Evolutionary conservation across 1,140 invertebrate genomes (phyloP).

Genomic region (Laodelphax striatellus): DNA sequence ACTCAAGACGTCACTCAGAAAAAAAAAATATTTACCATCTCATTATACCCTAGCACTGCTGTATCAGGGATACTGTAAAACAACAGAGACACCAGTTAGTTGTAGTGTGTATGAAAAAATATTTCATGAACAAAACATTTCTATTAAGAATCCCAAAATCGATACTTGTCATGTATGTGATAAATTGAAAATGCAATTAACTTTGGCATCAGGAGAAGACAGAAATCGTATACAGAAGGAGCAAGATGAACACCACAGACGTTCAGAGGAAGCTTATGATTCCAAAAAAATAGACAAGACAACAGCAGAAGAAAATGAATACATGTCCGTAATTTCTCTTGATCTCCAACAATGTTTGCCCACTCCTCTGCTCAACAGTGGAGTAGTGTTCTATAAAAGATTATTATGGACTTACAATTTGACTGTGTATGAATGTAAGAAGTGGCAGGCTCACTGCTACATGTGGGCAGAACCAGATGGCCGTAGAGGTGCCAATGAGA

Average conservation of each 20-base stretch:
- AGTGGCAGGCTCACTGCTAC: slow-evolving; percentile 21
- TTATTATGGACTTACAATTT: slow-evolving; percentile 32
- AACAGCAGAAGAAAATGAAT: slow-evolving; percentile 6
- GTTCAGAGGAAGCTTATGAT: slow-evolving; percentile 3
- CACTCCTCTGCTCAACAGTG: slow-evolving; percentile 25
- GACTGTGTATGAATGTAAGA: slow-evolving; percentile 25
- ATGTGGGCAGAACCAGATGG: slow-evolving; percentile 28
- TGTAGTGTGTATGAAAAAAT: slow-evolving; percentile 3
- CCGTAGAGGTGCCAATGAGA: slow-evolving; percentile 24
- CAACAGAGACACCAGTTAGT: neutral
- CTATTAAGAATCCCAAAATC: slow-evolving; percentile 5
- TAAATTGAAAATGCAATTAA: slow-evolving; percentile 2
- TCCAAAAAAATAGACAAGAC: slow-evolving; percentile 7
- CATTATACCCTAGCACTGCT: neutral
- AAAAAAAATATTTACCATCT: slow-evolving; percentile 9
- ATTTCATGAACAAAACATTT: slow-evolving; percentile 10
- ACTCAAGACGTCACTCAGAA: neutral
- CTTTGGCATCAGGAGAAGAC: neutral
- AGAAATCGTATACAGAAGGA: neutral
- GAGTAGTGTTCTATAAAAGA: slow-evolving; percentile 27
- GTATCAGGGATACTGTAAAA: slow-evolving; percentile 3
- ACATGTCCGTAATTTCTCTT: slow-evolving; percentile 20
- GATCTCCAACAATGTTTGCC: slow-evolving; percentile 29
- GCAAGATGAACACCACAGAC: neutral
- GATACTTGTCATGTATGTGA: slow-evolving; percentile 6